Base-by-base conservation (phyloP, 1,140 invertebrate species). In the Drosophila leontia region DNA sequence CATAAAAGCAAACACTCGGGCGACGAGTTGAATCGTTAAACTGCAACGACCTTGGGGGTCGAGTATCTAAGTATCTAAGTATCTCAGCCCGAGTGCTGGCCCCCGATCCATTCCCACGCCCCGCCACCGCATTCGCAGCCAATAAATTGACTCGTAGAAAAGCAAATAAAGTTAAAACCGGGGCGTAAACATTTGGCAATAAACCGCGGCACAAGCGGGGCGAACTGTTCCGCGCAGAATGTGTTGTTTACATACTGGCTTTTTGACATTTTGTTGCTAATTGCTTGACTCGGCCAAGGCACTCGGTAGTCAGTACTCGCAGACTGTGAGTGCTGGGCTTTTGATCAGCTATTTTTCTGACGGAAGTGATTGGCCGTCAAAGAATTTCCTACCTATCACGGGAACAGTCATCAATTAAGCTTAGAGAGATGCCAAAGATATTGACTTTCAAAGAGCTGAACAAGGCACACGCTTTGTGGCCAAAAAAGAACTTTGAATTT, bases 181-280 rank as follows among this genome's bases (percentile, higher is more conserved):
- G 41, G 34, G 34, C 56, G 34, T 48, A 61, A 61, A 44, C 45
- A 60, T 67, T 71, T 77, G 58, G 59, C 67, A 58, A 70, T 62
- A 70, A 63, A 9, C 42, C 63, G 50, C 69, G 75, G 60, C 78
- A 71, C 65, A 80, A 62, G 70, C 70, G 48, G 37, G 23, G 37
- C 35, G 23, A 75, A 65, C 19, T 80, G 80, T 79, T 80, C 53
- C 32, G 32, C 35, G 75, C 37, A 59, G 57, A 70, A 75, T 68
- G 48, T 39, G 39, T 67, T 78, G 57, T 75, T 75, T 63, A 44
- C 63, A 44, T 63, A 41, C 17, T 39, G 19, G 47, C 12, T 39
- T 81, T 90, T 88, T 85, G 78, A 82, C 85, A 81, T 72, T 82
- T 82, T 74, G 45, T 64, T 88, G 85, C 78, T 88, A 88, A 90